Conservation (phyloP, 2,888 invertebrate genomes). For the Sarcophaga caerulescens region DNA sequence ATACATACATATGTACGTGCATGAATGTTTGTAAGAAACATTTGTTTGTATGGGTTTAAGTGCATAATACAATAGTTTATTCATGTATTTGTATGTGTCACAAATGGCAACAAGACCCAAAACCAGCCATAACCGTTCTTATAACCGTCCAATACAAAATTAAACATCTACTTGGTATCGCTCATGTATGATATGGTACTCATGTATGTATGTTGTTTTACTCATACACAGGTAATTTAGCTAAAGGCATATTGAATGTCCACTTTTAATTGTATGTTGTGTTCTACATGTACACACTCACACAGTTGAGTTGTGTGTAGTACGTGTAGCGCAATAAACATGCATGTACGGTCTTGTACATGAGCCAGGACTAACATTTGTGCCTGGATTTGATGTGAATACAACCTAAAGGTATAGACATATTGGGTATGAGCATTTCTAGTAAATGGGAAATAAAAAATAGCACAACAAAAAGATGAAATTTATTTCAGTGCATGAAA, state of each 20-base stretch:
- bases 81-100: slow-evolving; percentile 7
- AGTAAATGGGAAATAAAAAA: slow-evolving; percentile 50
- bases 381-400: slow-evolving; percentile 47
- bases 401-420: slow-evolving; percentile 64
- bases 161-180: not conserved
- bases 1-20: not conserved
- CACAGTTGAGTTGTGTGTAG: not conserved
- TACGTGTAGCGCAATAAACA: not conserved
- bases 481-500: not conserved
- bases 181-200: too few species aligned
- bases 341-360: not conserved
- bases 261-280: slow-evolving; percentile 63
- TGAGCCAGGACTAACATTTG: not conserved
- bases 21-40: not conserved
- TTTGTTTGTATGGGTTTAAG: not conserved
- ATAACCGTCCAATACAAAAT: slow-evolving; percentile 14
- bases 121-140: slow-evolving; percentile 21
- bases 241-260: slow-evolving; percentile 61
- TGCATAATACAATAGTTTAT: not conserved
- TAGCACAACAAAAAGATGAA: not conserved
- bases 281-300: slow-evolving; percentile 15
- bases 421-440: slow-evolving; percentile 53
- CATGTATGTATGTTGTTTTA: not conserved
- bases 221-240: slow-evolving; percentile 1
- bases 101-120: slow-evolving; percentile 36